A percentile compares a stretch with the other conserved stretches of the same genome.
Conservation (phyloP, 2,797 vertebrate genomes). For the Manis javanica region DNA sequence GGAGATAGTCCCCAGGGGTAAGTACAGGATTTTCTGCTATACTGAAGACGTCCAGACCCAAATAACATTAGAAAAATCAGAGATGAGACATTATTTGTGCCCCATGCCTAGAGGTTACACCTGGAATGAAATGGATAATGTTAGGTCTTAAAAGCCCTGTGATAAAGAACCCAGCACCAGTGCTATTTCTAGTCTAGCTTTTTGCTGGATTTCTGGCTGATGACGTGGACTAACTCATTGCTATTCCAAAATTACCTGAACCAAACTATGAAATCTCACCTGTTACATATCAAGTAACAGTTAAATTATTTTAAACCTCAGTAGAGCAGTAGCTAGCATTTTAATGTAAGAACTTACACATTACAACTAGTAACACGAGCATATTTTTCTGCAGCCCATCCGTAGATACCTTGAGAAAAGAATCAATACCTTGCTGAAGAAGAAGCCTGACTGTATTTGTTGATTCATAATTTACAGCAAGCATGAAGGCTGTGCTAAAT, state of each 20-base stretch:
- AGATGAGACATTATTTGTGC: background rate
- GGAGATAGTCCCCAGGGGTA: background rate
- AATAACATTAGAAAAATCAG: background rate
- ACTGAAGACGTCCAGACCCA: background rate
- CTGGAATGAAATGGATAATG: background rate
- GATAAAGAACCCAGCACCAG: background rate
- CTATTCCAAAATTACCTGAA: background rate
- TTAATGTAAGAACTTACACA: constrained; percentile 86
- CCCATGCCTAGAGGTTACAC: background rate
- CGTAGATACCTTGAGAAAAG: constrained; percentile 88
- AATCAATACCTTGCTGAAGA: constrained; percentile 89
- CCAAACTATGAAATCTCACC: background rate
- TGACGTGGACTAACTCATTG: background rate
- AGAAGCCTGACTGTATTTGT: constrained; percentile 89
- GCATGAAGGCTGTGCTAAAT: constrained; percentile 92
- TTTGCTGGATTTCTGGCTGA: background rate
- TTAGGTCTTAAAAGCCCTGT: background rate
- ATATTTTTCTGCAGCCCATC: constrained; percentile 91
- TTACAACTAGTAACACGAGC: constrained; percentile 90
- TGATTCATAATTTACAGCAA: constrained; percentile 90
- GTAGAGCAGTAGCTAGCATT: background rate
- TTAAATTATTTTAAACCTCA: background rate
- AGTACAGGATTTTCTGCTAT: background rate
- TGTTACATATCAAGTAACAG: background rate
- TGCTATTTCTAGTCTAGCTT: background rate